A percentile compares a stretch with the other conserved stretches of the same genome.
Evolutionary conservation across 2,113 vertebrate genomes (phyloP).

Genomic region (Macrotus californicus): DNA sequence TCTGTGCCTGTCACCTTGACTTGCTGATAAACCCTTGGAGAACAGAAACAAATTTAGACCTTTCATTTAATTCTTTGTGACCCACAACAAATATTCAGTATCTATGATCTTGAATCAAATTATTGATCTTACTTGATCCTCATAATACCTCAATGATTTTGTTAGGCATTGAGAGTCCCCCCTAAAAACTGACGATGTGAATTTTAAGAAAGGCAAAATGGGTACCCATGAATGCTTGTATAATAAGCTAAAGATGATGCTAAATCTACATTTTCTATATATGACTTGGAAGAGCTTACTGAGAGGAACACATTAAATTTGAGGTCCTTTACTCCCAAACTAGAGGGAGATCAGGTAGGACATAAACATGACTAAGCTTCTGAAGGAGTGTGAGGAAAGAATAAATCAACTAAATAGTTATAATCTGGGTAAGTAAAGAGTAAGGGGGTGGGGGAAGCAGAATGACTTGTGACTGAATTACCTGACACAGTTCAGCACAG

Average conservation of each 20-base stretch:
- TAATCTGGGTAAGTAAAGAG: constrained; percentile 32
- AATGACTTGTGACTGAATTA: background rate
- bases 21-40: background rate
- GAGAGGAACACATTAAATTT: background rate
- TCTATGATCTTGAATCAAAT: constrained; percentile 5
- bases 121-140: constrained; percentile 15
- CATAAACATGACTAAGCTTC: constrained; percentile 41
- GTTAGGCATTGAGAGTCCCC: background rate
- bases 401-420: constrained; percentile 40
- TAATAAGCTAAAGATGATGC: background rate
- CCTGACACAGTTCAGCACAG: background rate
- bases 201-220: background rate
- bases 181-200: background rate
- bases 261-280: background rate
- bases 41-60: background rate
- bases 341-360: background rate
- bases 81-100: background rate
- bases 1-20: background rate
- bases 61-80: background rate
- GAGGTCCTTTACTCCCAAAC: constrained; percentile 6
- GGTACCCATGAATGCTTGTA: background rate
- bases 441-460: background rate
- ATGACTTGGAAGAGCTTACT: background rate
- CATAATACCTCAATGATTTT: background rate
- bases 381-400: background rate